Evolutionary conservation across 2,888 invertebrate genomes (phyloP).

Genomic region (Perithous albicinctus): DNA sequence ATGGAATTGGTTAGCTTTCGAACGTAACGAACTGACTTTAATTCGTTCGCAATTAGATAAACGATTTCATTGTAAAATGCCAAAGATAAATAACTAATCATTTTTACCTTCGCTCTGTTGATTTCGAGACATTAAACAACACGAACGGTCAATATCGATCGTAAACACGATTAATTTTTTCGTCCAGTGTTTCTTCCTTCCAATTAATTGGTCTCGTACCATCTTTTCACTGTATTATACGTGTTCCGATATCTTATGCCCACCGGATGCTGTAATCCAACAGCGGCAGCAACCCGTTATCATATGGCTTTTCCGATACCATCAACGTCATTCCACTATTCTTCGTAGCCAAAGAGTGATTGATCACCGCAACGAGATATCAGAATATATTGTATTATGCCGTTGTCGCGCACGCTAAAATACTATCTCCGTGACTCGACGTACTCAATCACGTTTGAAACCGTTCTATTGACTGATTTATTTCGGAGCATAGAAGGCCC

Average conservation of each 20-base stretch:
- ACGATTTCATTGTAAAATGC: background rate
- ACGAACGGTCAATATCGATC: background rate
- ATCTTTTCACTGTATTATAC: slow-evolving; percentile 33
- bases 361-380: slow-evolving; percentile 59
- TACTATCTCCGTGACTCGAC: slow-evolving; percentile 9
- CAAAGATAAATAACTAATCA: background rate
- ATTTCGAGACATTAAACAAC: too few relatives aligned
- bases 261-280: slow-evolving; percentile 37
- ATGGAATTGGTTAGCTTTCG: background rate
- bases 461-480: slow-evolving; percentile 21
- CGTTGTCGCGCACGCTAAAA: background rate
- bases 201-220: slow-evolving; percentile 27
- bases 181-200: background rate
- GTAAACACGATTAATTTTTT: slow-evolving; percentile 15
- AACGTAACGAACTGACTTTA: background rate
- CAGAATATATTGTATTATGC: slow-evolving; percentile 46
- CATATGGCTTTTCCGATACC: slow-evolving; percentile 63
- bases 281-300: slow-evolving; percentile 52
- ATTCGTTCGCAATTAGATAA: background rate
- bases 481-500: too few relatives aligned
- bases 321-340: slow-evolving; percentile 60
- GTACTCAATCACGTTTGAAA: slow-evolving; percentile 19
- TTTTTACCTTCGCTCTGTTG: background rate
- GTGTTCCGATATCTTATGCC: slow-evolving; percentile 4
- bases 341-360: slow-evolving; percentile 60